Evolutionary conservation across 2,888 invertebrate species (phyloP).

Genomic region (Rhagonycha lutea): DNA sequence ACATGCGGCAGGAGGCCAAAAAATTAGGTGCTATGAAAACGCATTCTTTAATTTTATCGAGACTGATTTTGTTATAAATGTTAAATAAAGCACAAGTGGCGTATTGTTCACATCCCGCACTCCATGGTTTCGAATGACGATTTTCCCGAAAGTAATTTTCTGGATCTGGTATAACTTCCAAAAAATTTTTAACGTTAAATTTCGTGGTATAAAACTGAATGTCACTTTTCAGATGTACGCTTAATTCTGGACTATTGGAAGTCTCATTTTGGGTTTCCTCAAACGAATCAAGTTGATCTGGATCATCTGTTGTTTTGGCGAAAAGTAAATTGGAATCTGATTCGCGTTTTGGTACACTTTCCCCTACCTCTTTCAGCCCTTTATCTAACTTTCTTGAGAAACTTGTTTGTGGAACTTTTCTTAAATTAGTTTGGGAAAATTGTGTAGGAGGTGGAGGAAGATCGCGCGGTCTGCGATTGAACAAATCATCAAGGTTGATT

Average conservation of each 20-base stretch:
- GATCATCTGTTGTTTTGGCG: neutral
- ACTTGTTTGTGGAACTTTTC: no score
- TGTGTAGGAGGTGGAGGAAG: neutral
- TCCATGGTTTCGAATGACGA: neutral
- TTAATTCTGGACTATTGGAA: conserved; percentile 40
- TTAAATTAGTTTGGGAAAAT: neutral
- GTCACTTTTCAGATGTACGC: conserved; percentile 21
- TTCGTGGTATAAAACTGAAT: conserved; percentile 37
- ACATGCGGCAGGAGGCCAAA: neutral
- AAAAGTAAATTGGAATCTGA: no score
- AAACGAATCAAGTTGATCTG: neutral
- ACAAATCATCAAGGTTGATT: neutral
- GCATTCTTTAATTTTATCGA: neutral
- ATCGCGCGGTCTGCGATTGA: neutral
- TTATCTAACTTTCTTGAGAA: neutral
- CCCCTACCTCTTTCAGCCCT: neutral
- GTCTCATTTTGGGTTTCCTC: neutral
- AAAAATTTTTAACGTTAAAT: conserved; percentile 40
- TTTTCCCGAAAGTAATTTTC: conserved; percentile 39
- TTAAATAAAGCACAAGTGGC: conserved; percentile 30
- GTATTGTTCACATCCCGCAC: conserved; percentile 32
- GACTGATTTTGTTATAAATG: neutral
- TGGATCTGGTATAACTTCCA: conserved; percentile 44
- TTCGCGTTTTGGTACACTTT: neutral
- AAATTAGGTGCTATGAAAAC: neutral